Percentiles rank a stretch among this genome's conserved stretches.
Conservation (phyloP, 2,113 vertebrate genomes). For the Lontra canadensis region DNA sequence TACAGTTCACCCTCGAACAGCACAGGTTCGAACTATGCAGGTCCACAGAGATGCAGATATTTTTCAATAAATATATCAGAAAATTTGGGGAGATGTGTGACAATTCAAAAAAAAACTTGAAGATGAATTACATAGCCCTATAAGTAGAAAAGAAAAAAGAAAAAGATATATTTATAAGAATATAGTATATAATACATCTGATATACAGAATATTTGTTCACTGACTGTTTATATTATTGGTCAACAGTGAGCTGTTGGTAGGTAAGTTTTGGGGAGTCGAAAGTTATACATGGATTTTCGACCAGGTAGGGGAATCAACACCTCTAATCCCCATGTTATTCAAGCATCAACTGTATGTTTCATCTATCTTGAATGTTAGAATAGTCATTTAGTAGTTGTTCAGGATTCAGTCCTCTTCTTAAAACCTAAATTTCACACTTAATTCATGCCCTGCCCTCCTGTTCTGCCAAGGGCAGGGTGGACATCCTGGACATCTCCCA, state of each 20-base stretch:
- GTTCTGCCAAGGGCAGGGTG: neutral
- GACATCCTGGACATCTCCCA: neutral
- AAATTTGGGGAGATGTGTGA: neutral
- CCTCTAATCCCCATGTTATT: neutral
- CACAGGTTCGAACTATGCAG: neutral
- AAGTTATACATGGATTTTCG: neutral
- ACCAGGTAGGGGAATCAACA: neutral
- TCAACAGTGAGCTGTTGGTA: neutral
- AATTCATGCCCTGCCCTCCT: neutral
- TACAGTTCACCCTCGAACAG: neutral
- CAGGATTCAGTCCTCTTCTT: neutral
- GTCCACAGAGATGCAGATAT: neutral
- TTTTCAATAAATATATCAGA: neutral
- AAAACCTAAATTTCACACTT: neutral
- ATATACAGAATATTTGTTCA: neutral
- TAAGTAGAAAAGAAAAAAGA: neutral
- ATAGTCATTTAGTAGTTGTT: conserved; percentile 1
- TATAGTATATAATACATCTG: neutral
- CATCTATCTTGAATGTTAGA: neutral
- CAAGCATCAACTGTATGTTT: neutral
- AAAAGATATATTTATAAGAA: neutral
- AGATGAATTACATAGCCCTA: neutral
- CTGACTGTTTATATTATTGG: neutral
- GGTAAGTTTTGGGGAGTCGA: neutral
- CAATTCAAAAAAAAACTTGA: neutral